Evolutionary conservation across 2,888 invertebrate species (phyloP).

Genomic region (Rhopalosiphum nymphaeae): DNA sequence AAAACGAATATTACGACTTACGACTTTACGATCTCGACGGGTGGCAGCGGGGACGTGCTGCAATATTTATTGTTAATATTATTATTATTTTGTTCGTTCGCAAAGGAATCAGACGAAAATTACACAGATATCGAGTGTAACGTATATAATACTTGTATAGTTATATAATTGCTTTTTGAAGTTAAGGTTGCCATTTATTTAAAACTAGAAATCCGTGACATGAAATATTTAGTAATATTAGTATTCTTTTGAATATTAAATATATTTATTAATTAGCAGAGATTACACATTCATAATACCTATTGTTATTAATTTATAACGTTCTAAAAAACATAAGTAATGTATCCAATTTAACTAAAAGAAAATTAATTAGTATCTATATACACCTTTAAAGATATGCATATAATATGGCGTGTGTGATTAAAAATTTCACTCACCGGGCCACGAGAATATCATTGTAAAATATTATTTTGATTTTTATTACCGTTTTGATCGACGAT

Average conservation of each 20-base stretch:
- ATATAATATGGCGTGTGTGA: neutral
- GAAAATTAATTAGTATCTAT: neutral
- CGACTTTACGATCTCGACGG: slow-evolving; percentile 7
- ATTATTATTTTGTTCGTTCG: neutral
- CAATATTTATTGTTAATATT: neutral
- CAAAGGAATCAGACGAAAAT: neutral
- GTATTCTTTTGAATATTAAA: too few species aligned
- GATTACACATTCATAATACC: too few species aligned
- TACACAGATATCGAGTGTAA: neutral
- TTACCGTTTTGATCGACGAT: neutral
- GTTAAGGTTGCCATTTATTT: too few species aligned
- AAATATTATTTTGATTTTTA: neutral
- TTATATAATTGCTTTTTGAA: neutral
- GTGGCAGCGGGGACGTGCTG: neutral
- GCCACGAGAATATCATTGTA: neutral
- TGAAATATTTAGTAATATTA: too few species aligned
- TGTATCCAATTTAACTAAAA: too few species aligned
- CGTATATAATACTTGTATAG: neutral
- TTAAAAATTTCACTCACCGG: neutral
- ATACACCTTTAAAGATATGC: neutral
- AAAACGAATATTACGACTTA: neutral
- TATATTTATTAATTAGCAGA: too few species aligned
- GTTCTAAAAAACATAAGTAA: too few species aligned
- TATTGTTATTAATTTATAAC: too few species aligned
- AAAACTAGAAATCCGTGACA: too few species aligned